These are phyloP conservation scores for Petrosia ficiformis DNA, from an alignment of 37 sponge, comb jelly and placozoan species.

Conservation along the genomic window DNA sequence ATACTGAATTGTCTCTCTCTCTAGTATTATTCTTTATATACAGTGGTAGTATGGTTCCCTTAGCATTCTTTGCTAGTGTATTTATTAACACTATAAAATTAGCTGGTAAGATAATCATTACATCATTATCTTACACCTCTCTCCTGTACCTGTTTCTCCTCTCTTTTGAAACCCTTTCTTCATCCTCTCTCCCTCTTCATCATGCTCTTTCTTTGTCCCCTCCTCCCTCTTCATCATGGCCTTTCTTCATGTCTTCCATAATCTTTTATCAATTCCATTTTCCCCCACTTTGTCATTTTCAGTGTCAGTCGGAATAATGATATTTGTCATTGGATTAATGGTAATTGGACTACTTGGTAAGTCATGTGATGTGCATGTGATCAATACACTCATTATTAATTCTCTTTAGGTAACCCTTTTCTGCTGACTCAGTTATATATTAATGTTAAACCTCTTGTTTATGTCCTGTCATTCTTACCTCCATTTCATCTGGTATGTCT, in stretches of 20 bases:
- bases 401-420: slow-evolving; percentile 57
- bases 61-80: slow-evolving; percentile 83
- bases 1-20: background rate
- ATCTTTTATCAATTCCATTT: too few relatives aligned
- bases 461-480: slow-evolving; percentile 66
- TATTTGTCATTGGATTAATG: slow-evolving; percentile 72
- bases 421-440: slow-evolving; percentile 55
- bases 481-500: slow-evolving; percentile 78
- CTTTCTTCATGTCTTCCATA: background rate
- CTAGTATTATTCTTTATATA: slow-evolving; percentile 75
- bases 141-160: background rate
- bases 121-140: too few relatives aligned
- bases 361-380: slow-evolving; percentile 5
- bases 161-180: background rate
- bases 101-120: slow-evolving; percentile 38
- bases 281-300: too few relatives aligned
- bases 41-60: slow-evolving; percentile 69
- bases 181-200: too few relatives aligned
- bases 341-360: slow-evolving; percentile 55
- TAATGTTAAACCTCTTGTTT: slow-evolving; percentile 32
- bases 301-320: slow-evolving; percentile 59
- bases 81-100: slow-evolving; percentile 61
- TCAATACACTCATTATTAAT: background rate
- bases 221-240: background rate
- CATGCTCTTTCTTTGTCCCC: too few relatives aligned